Evolutionary conservation across 2,797 vertebrate species (phyloP).

Genomic region (Crocidura indochinensis): DNA sequence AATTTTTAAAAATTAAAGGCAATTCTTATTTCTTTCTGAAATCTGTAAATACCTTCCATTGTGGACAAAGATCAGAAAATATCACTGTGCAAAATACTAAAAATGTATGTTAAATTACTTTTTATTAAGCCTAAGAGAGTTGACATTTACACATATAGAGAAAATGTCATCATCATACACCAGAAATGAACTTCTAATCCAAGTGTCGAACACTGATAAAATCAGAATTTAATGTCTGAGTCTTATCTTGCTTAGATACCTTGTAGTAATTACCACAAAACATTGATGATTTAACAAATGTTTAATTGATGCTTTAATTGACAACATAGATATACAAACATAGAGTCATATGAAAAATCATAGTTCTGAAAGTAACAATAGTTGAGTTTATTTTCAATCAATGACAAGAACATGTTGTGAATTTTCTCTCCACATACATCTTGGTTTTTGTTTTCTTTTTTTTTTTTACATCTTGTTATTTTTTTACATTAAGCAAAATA

Average conservation of each 20-base stretch:
- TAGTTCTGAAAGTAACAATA: conserved; percentile 25
- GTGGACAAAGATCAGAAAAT: too few relatives aligned
- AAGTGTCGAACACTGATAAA: not conserved
- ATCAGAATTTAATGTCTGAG: not conserved
- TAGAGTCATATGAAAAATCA: not conserved
- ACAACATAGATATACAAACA: not conserved
- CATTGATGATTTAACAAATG: conserved; percentile 42
- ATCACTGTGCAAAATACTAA: too few relatives aligned
- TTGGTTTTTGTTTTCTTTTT: too few relatives aligned
- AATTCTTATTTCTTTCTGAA: not conserved
- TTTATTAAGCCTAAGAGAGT: not conserved
- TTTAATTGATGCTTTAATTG: conserved; percentile 59
- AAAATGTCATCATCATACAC: not conserved
- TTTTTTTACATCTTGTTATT: not conserved
- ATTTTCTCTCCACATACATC: not conserved
- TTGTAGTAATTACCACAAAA: not conserved
- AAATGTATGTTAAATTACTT: not conserved
- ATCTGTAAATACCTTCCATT: too few relatives aligned
- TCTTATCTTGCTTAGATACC: not conserved
- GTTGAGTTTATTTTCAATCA: not conserved
- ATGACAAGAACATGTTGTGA: not conserved
- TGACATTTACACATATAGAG: not conserved
- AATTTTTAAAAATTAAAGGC: not conserved
- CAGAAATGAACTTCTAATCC: conserved; percentile 13
- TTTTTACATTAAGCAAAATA: conserved; percentile 24